These are phyloP conservation scores for Lithobates pipiens DNA, from an alignment of 2,797 vertebrate genomes.

Conservation along the genomic window DNA sequence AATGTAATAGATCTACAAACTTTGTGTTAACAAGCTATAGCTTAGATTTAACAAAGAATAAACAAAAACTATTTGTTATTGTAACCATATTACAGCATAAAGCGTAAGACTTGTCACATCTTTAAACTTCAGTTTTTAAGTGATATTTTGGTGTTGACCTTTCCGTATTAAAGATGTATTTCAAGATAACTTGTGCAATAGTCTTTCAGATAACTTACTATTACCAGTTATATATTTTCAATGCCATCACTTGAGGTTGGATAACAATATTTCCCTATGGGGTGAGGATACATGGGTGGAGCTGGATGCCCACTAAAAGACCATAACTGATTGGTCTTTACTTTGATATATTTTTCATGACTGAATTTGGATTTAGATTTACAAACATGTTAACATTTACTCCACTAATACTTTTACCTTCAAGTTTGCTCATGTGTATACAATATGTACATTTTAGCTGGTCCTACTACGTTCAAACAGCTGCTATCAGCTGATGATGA, in stretches of 20 bases:
- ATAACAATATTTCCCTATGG: not conserved
- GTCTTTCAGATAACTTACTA: not conserved
- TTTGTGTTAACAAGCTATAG: constrained; percentile 27
- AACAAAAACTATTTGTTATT: not conserved
- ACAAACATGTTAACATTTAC: no score
- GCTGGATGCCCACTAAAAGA: no score
- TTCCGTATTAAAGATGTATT: not conserved
- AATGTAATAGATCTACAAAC: constrained; percentile 39
- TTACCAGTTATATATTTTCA: not conserved
- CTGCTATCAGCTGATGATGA: no score
- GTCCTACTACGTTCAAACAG: no score
- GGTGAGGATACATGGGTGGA: no score
- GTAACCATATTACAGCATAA: constrained; percentile 24
- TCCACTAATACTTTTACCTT: no score
- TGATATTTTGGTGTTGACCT: not conserved
- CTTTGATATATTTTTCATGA: no score
- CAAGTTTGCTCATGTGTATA: no score
- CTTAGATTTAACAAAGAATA: constrained; percentile 37
- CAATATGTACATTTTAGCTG: no score
- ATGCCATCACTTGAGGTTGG: not conserved
- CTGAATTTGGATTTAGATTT: no score
- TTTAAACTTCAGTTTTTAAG: not conserved
- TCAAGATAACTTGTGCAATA: not conserved
- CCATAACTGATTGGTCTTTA: no score
- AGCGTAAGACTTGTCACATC: constrained; percentile 42